Conservation (phyloP, 2,888 invertebrate species). For the Parnassius mnemosyne region DNA sequence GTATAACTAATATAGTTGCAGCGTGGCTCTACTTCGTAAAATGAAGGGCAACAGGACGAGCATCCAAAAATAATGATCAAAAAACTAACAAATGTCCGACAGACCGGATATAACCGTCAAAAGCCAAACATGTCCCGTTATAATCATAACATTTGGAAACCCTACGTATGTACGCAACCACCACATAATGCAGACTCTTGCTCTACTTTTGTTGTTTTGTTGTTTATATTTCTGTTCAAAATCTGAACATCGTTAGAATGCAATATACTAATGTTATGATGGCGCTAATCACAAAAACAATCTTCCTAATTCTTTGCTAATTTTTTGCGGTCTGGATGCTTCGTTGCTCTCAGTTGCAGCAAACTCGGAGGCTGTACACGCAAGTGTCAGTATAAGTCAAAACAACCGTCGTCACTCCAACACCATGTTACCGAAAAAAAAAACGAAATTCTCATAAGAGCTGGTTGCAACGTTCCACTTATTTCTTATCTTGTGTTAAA, state of each 20-base stretch:
- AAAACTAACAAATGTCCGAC: no score
- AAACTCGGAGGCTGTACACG: constrained; percentile 43
- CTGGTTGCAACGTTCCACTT: constrained; percentile 42
- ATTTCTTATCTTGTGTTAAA: constrained; percentile 52
- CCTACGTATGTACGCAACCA: no score
- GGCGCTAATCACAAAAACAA: constrained; percentile 15
- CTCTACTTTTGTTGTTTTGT: no score
- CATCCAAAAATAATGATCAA: no score
- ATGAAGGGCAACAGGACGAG: no score
- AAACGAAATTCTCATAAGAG: constrained; percentile 35
- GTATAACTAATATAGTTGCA: no score
- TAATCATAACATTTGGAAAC: no score
- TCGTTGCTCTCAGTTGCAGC: constrained; percentile 26
- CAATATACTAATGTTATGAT: constrained; percentile 3
- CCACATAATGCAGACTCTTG: no score
- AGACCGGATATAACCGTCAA: no score
- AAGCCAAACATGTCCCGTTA: no score
- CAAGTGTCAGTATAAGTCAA: constrained; percentile 71
- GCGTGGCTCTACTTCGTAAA: no score
- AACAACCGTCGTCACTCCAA: constrained; percentile 75
- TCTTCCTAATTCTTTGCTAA: constrained; percentile 30
- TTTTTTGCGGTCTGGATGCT: constrained; percentile 40
- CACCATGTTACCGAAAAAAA: constrained; percentile 44
- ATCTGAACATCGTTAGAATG: not conserved
- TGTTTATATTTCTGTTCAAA: no score